These are phyloP conservation scores for Percina caprodes DNA, from an alignment of 2,113 vertebrate genomes.

Conservation along the genomic window DNA sequence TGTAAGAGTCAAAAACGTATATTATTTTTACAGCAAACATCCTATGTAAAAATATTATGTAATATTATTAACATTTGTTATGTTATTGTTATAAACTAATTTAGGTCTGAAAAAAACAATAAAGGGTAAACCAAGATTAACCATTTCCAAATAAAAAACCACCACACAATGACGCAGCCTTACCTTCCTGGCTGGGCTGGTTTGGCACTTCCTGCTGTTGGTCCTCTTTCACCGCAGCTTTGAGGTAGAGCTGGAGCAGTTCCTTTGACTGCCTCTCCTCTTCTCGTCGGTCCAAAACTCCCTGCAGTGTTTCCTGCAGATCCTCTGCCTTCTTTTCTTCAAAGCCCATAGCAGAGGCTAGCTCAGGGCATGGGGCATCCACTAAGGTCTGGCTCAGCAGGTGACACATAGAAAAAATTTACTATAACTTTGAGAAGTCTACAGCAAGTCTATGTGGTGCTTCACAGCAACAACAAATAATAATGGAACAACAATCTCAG, in stretches of 20 bases:
- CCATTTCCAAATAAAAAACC: constrained; percentile 13
- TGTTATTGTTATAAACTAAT: no score
- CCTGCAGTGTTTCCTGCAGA: constrained; percentile 90
- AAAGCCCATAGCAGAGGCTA: constrained; percentile 87
- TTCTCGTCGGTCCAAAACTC: constrained; percentile 89
- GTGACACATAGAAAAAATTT: constrained; percentile 21
- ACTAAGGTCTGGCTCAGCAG: constrained; percentile 84
- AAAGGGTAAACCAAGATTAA: neutral
- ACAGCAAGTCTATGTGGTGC: neutral
- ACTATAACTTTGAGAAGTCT: neutral
- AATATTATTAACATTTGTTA: no score
- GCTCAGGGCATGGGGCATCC: constrained; percentile 83
- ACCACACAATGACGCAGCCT: neutral
- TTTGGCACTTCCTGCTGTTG: constrained; percentile 32
- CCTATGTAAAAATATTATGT: no score
- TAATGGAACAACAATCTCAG: neutral
- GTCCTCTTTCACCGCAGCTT: constrained; percentile 81
- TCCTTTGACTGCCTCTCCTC: constrained; percentile 92
- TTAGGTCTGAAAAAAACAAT: no score
- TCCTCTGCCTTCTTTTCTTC: constrained; percentile 71
- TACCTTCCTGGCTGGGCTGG: constrained; percentile 65
- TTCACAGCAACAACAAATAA: neutral
- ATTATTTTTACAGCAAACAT: no score
- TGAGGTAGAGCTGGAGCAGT: constrained; percentile 91
- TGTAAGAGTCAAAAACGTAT: no score